Evolutionary conservation across 2,797 vertebrate genomes (phyloP).

Genomic region (Hypotaenidia philippensis): DNA sequence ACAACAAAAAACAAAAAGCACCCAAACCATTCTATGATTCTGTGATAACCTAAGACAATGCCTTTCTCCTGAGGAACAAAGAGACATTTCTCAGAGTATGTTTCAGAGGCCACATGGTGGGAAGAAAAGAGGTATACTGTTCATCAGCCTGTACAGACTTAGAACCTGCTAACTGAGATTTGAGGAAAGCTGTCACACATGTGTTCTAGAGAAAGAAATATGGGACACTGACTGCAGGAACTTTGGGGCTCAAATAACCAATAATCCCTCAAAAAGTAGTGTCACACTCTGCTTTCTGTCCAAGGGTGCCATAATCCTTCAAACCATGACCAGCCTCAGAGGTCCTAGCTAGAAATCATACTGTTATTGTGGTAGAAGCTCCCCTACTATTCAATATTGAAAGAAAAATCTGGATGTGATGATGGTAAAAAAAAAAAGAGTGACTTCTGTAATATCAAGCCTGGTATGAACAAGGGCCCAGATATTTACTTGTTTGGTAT

Average conservation of each 20-base stretch:
- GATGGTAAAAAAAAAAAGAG: not conserved
- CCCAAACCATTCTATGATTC: too few relatives aligned
- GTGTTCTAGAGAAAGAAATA: not conserved
- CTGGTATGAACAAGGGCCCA: not conserved
- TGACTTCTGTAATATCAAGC: not conserved
- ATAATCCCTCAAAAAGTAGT: not conserved
- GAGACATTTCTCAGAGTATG: not conserved
- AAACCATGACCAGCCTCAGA: not conserved
- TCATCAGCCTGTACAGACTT: not conserved
- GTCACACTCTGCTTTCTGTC: not conserved
- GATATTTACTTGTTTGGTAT: not conserved
- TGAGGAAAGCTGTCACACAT: not conserved
- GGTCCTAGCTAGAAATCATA: not conserved
- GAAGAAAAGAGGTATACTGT: not conserved
- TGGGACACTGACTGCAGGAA: not conserved
- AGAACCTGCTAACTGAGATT: not conserved
- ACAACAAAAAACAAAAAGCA: not conserved
- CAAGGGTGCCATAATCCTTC: not conserved
- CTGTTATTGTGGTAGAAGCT: not conserved
- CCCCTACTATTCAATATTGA: not conserved
- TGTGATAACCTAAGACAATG: not conserved
- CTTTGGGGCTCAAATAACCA: accelerated
- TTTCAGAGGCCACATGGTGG: not conserved
- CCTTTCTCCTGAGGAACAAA: not conserved
- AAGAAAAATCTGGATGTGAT: not conserved